These are phyloP conservation scores for Craseonycteris thonglongyai DNA, from an alignment of 2,113 vertebrate species.

Conservation along the genomic window DNA sequence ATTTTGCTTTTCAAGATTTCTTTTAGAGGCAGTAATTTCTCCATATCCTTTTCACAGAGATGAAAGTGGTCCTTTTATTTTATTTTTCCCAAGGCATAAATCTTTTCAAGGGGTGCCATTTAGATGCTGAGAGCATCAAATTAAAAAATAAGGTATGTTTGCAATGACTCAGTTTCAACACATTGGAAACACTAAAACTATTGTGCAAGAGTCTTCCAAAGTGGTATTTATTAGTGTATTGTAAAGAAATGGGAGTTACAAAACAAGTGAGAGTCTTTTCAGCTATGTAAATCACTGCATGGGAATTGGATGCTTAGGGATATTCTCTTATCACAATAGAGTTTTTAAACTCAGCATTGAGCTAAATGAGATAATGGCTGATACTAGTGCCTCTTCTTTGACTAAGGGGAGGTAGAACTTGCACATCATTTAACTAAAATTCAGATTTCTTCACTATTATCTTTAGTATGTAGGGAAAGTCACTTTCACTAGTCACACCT, in stretches of 20 bases:
- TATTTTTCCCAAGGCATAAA: neutral
- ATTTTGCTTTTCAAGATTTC: constrained; percentile 71
- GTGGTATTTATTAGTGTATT: constrained; percentile 60
- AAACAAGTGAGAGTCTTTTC: constrained; percentile 19
- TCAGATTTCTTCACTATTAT: neutral
- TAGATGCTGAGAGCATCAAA: constrained; percentile 49
- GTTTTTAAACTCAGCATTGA: neutral
- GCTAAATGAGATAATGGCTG: neutral
- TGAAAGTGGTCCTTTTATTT: constrained; percentile 59
- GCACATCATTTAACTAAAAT: neutral
- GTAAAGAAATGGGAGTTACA: constrained; percentile 26
- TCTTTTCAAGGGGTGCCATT: constrained; percentile 61
- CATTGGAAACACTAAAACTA: constrained; percentile 37
- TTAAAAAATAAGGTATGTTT: constrained; percentile 39
- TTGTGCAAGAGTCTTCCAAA: constrained; percentile 44
- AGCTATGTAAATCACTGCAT: constrained; percentile 26
- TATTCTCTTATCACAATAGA: neutral
- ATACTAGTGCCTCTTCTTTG: neutral
- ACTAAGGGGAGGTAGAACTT: neutral
- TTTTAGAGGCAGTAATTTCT: constrained; percentile 71
- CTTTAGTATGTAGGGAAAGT: neutral
- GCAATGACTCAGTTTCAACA: constrained; percentile 51
- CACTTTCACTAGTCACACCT: neutral
- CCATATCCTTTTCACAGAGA: constrained; percentile 58
- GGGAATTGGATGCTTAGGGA: constrained; percentile 15